Evolutionary conservation across 2,888 invertebrate species (phyloP), one percentile per base, ranked within the genome.

Genomic region (Mylabris sibirica): DNA sequence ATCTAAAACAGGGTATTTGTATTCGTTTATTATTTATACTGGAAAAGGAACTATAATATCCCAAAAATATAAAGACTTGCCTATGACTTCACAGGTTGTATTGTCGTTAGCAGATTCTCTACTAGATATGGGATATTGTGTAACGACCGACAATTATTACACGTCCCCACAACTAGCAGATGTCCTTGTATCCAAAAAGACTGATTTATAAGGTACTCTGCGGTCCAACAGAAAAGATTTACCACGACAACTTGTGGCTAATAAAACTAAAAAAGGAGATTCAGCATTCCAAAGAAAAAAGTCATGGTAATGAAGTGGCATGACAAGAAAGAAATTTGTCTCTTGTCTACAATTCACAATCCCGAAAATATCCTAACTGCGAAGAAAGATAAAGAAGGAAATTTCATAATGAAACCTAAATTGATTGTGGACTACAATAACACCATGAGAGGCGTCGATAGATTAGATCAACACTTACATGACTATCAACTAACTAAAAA

Each of bases 391-490:
- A n/a, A n/a, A n/a, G n/a, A n/a, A n/a, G n/a, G n/a, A n/a, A n/a
- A n/a, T n/a, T n/a, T n/a, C n/a, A n/a, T 60, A 22, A 60, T 9
- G 17, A 60, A 66, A 35, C 67, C 71, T 22, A 69, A 67, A 64
- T 71, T 77, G 5, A 77, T 76, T 9, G 64, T 70, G 11, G 75
- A 76, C 57, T 77, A 79, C 49, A 77, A 77, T 68, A 65, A 74
- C 62, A 78, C 75, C 5, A 78, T 78, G 76, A 76, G 77, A 35
- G 77, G 77, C 14, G 76, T 79, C 35, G 77, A 79, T 70, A 59
- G 75, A 38, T 65, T 77, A n/a, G 75, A 78, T 68, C 74, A 78
- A 67, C 75, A 75, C 64, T 60, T 76, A 9, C 60, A 66, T n/a
- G 74, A 68, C 59, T 70, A 71, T 38, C 70, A 71, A 14, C 20